Evolutionary conservation across 2,113 vertebrate genomes (phyloP).

Genomic region (Takifugu bimaculatus): DNA sequence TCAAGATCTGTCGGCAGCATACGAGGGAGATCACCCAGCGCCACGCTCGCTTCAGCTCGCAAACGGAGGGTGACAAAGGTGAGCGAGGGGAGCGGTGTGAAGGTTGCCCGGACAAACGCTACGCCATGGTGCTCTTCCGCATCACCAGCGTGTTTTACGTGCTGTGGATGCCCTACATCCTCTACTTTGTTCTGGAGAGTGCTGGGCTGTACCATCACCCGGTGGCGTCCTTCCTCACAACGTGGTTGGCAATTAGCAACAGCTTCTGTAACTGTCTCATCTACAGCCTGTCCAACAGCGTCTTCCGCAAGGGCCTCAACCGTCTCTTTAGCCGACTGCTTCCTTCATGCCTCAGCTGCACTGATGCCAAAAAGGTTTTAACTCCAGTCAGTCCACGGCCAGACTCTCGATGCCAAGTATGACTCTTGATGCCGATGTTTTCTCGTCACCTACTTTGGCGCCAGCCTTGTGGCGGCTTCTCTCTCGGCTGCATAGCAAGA

Average conservation of each 20-base stretch:
- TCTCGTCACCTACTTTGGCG: not conserved
- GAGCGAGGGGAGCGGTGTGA: conserved; percentile 75
- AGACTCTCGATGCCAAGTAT: conserved; percentile 74
- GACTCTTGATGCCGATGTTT: conserved; percentile 12
- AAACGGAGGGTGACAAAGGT: conserved; percentile 50
- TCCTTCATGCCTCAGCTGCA: conserved; percentile 77
- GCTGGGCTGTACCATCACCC: conserved; percentile 79
- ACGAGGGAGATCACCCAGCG: conserved; percentile 87
- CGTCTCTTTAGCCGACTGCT: conserved; percentile 74
- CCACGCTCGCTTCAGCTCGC: conserved; percentile 85
- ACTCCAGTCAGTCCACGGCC: conserved; percentile 63
- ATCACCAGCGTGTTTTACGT: conserved; percentile 93
- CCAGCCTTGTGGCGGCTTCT: conserved; percentile 6
- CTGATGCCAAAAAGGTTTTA: conserved; percentile 75
- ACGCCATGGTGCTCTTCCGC: conserved; percentile 88
- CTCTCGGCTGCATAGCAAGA: conserved; percentile 4
- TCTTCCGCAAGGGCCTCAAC: conserved; percentile 86
- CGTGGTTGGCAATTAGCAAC: conserved; percentile 93
- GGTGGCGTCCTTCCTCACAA: conserved; percentile 85
- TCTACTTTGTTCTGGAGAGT: conserved; percentile 91
- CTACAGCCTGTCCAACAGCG: conserved; percentile 93
- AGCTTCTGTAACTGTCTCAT: conserved; percentile 96
- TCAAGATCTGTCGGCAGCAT: conserved; percentile 91
- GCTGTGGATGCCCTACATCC: conserved; percentile 90
- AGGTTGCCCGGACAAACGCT: conserved; percentile 83